Evolutionary conservation across 2,888 invertebrate genomes (phyloP), one percentile per base, ranked within the genome.

Genomic region (Drosophila lutescens): DNA sequence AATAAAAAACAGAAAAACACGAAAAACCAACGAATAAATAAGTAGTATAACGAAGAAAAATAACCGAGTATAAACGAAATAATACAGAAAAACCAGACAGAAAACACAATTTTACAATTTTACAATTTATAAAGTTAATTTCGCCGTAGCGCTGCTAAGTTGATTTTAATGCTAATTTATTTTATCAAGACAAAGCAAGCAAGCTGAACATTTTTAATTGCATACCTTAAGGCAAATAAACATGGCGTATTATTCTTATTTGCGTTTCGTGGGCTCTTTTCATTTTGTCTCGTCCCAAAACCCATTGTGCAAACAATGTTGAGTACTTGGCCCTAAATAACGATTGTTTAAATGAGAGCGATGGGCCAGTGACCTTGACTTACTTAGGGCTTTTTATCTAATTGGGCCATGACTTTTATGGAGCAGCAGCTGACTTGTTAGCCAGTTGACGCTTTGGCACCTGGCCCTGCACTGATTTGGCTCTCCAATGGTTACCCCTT

Each of bases 141-240:
- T 68, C 61, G 67, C 41, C 56, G 58, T 79, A 81, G 82, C 57
- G 56, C 61, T 76, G 43, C 59, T 88, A 88, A 88, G 83, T 86
- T 83, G 83, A 87, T 69, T 76, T 78, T 82, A 80, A 76, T 55
- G 49, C 63, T 82, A 76, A 88, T 88, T 83, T 83, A 86, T 81
- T 72, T 83, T 65, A 77, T 57, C 63, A 50, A 56, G 54, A 73
- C 70, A 68, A 70, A 80, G 30, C 30, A 47, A 46, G 65, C 65
- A 51, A 59, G 44, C 32, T 59, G 44, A 70, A 51, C 71, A 51
- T 70, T 73, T 65, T 65, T 60, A 55, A 67, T 73, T 55, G 75
- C 73, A 60, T 74, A 75, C 44, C 54, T 69, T 75, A 69, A 69
- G 70, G 70, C 74, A 57, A 74, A 74, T 75, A 74, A 74, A 74